These are phyloP conservation scores for Acanthosoma haemorrhoidale DNA, from an alignment of 2,888 invertebrate genomes.

Conservation along the genomic window DNA sequence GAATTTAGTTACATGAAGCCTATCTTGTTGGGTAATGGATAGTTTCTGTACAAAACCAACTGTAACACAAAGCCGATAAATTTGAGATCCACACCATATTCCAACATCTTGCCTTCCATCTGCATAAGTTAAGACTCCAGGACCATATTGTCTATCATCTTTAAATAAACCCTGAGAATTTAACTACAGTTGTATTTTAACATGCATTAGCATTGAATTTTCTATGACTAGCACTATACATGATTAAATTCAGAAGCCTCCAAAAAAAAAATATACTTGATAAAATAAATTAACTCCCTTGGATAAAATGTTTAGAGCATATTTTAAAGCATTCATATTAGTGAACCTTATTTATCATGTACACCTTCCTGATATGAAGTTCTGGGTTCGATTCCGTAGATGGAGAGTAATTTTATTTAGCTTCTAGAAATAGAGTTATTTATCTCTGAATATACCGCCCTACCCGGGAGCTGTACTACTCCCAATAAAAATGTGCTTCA, in stretches of 20 bases:
- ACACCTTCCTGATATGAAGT: no score
- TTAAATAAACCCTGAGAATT: constrained; percentile 28
- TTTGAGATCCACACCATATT: constrained; percentile 29
- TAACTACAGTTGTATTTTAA: background rate
- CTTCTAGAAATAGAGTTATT: no score
- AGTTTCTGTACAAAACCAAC: constrained; percentile 19
- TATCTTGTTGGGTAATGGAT: background rate
- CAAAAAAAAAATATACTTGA: background rate
- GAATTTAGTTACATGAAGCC: background rate
- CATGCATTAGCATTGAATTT: no score
- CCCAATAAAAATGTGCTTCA: no score
- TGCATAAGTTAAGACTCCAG: constrained; percentile 31
- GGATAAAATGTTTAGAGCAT: no score
- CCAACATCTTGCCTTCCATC: constrained; percentile 32
- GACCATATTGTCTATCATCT: constrained; percentile 29
- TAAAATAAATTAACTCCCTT: no score
- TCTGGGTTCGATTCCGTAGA: no score
- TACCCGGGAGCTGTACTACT: no score
- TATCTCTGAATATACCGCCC: no score
- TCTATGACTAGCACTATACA: background rate
- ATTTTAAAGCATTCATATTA: background rate
- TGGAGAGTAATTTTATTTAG: no score
- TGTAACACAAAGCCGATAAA: constrained; percentile 20
- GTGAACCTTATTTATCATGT: no score
- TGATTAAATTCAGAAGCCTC: background rate